These are phyloP conservation scores for Tragelaphus imberbis DNA, from an alignment of 2,113 vertebrate species.

Conservation along the genomic window DNA sequence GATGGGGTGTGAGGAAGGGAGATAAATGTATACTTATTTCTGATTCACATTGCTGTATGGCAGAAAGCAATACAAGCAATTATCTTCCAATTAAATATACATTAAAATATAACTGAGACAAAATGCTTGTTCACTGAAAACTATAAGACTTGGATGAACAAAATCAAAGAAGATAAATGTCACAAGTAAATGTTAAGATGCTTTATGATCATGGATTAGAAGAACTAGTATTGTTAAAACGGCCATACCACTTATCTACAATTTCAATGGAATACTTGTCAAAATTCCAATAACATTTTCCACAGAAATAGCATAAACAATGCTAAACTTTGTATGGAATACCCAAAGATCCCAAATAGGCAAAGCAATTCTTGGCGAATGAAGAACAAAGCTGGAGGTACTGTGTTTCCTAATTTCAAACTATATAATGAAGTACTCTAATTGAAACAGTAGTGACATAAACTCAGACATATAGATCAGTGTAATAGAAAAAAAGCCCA, in stretches of 20 bases:
- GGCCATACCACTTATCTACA: not conserved
- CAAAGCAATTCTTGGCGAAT: not conserved
- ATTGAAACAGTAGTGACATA: not conserved
- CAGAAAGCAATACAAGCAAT: not conserved
- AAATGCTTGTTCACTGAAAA: not conserved
- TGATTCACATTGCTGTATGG: not conserved
- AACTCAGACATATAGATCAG: not conserved
- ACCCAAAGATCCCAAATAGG: not conserved
- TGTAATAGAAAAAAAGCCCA: not conserved
- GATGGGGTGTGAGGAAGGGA: not conserved
- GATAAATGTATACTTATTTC: not conserved
- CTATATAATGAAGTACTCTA: not conserved
- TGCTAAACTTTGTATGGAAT: not conserved
- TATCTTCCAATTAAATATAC: not conserved
- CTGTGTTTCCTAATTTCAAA: not conserved
- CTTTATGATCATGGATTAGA: not conserved
- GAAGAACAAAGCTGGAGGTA: not conserved
- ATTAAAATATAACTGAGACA: not conserved
- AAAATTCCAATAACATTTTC: not conserved
- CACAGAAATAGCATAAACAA: not conserved
- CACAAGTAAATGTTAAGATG: not conserved
- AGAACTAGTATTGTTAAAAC: not conserved
- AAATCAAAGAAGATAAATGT: not conserved
- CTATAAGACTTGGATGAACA: not conserved
- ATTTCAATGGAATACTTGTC: not conserved